Conservation (phyloP, 2,888 invertebrate genomes). For the Exocentrus adspersus region DNA sequence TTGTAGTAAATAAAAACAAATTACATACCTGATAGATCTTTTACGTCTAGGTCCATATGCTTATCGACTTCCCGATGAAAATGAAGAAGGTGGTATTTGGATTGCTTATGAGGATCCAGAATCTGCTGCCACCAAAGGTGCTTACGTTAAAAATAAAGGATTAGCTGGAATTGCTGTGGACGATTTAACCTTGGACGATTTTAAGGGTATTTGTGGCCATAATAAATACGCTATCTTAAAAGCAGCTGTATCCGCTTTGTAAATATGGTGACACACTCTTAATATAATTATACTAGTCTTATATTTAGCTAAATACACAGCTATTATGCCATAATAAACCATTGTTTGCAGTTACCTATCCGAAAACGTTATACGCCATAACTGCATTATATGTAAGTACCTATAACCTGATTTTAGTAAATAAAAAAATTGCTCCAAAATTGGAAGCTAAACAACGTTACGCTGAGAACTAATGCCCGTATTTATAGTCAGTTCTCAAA, state of each 20-base stretch:
- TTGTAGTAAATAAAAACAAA: neutral
- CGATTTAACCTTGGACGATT: conserved; percentile 81
- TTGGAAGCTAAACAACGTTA: no score
- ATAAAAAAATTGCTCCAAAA: neutral
- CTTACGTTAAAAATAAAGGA: conserved; percentile 75
- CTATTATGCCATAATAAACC: no score
- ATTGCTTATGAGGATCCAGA: conserved; percentile 84
- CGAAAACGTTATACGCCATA: no score
- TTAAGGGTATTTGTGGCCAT: conserved; percentile 79
- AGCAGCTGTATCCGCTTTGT: conserved; percentile 64
- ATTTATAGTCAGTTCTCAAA: no score
- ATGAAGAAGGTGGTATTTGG: conserved; percentile 78
- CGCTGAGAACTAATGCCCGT: no score
- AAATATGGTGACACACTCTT: no score
- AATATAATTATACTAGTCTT: no score
- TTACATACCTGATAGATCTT: neutral
- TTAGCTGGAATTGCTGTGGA: conserved; percentile 81
- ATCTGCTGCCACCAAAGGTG: conserved; percentile 78
- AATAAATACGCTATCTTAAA: conserved; percentile 81
- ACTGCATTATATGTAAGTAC: no score
- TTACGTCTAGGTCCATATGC: conserved; percentile 74
- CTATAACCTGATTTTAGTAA: no score
- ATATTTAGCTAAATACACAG: no score
- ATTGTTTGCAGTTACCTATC: no score
- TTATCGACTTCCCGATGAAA: conserved; percentile 73